phyloP scores from a whole-genome alignment of 2,113 vertebrate species.

The Hippolais icterina region DNA sequence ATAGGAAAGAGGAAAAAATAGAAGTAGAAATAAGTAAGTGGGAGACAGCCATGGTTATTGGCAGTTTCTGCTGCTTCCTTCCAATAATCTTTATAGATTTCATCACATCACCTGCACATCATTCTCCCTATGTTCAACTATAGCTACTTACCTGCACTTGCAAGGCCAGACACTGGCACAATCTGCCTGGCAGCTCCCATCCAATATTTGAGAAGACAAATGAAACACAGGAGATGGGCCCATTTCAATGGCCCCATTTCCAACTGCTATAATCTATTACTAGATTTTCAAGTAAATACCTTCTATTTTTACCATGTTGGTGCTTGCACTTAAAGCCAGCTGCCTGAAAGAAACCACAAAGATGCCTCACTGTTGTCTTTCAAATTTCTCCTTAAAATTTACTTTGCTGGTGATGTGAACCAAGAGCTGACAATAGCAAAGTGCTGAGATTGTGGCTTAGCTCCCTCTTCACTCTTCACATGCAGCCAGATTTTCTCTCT shows the following conservation, averaged over 20 bases:
- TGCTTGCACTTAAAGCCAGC: neutral
- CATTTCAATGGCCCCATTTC: neutral
- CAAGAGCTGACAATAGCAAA: neutral
- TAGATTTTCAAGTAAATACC: neutral
- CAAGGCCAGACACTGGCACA: neutral
- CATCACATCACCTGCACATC: neutral
- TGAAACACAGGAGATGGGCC: neutral
- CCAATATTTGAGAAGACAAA: neutral
- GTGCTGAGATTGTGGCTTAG: neutral
- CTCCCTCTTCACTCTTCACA: neutral
- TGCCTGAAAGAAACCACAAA: neutral
- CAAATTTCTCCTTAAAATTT: neutral
- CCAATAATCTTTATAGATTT: neutral
- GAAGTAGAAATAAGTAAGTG: neutral
- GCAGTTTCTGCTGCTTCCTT: neutral
- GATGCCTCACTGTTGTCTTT: neutral
- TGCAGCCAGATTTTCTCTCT: neutral
- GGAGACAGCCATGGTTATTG: neutral
- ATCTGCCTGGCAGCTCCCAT: neutral
- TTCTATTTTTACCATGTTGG: accelerated
- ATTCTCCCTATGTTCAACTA: neutral
- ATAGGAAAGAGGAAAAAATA: neutral
- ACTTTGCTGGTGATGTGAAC: neutral
- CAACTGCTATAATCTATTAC: neutral
- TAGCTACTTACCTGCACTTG: neutral